Evolutionary conservation across 2,888 invertebrate genomes (phyloP).

Genomic region (Mystacides longicornis): DNA sequence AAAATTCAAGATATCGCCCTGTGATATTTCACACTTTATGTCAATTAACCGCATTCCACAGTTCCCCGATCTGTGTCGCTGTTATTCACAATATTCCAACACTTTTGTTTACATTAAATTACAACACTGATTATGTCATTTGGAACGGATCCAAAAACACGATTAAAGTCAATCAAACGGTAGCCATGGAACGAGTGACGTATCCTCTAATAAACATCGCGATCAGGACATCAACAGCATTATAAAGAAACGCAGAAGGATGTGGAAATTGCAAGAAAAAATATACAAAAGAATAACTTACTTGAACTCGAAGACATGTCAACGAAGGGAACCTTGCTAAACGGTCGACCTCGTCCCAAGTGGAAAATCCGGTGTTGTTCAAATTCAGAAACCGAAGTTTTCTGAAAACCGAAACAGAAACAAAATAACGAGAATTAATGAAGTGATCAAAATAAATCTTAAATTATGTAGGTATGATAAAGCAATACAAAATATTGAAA

Average conservation of each 20-base stretch:
- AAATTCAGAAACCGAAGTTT: conserved; percentile 73
- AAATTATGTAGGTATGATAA: background rate
- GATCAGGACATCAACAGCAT: no score
- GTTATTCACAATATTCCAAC: background rate
- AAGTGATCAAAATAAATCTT: background rate
- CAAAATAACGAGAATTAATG: conserved; percentile 2
- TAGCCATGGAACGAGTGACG: no score
- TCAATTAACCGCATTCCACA: background rate
- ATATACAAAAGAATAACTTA: conserved; percentile 32
- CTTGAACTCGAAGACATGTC: conserved; percentile 76
- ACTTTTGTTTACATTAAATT: background rate
- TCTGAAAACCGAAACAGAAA: conserved; percentile 47
- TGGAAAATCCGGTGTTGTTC: conserved; percentile 72
- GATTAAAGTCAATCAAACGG: no score
- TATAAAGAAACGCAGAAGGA: no score
- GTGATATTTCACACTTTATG: no score
- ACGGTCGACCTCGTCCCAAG: conserved; percentile 87
- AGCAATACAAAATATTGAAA: background rate
- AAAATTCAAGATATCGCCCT: no score
- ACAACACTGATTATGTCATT: background rate
- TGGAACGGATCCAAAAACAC: background rate
- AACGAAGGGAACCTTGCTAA: conserved; percentile 76
- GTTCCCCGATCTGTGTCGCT: background rate
- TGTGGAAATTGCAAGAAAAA: no score
- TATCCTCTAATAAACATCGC: no score